These are phyloP conservation scores for Luscinia megarhynchos DNA, from an alignment of 2,797 vertebrate genomes.

Conservation along the genomic window DNA sequence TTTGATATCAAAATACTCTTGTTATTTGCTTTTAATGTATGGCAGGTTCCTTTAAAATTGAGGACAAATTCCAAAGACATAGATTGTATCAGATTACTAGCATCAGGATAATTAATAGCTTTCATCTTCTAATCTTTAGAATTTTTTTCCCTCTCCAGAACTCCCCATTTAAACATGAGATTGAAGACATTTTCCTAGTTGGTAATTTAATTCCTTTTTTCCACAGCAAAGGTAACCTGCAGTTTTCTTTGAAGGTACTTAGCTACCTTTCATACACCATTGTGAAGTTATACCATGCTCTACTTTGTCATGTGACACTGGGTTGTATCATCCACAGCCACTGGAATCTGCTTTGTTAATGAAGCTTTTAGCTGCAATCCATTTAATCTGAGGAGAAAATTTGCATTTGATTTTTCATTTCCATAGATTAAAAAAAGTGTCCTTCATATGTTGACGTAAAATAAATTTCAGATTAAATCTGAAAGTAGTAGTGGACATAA, in stretches of 20 bases:
- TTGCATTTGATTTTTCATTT: not conserved
- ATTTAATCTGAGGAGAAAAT: not conserved
- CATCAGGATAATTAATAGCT: not conserved
- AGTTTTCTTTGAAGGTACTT: not conserved
- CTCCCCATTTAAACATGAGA: not conserved
- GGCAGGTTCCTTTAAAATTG: not conserved
- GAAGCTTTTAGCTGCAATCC: not conserved
- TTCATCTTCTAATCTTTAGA: accelerated
- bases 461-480: not conserved
- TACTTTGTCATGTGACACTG: not conserved
- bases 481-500: not conserved
- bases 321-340: not conserved
- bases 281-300: not conserved
- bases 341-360: not conserved
- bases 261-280: not conserved
- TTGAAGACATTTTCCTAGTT: not conserved
- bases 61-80: not conserved
- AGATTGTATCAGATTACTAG: not conserved
- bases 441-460: not conserved
- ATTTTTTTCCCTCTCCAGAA: not conserved
- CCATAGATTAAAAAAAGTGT: not conserved
- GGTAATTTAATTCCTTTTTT: not conserved
- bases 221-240: not conserved
- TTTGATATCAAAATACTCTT: not conserved
- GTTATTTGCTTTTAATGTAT: not conserved